phyloP scores from a whole-genome alignment of 1,140 invertebrate genomes.

The Episyrphus balteatus region DNA sequence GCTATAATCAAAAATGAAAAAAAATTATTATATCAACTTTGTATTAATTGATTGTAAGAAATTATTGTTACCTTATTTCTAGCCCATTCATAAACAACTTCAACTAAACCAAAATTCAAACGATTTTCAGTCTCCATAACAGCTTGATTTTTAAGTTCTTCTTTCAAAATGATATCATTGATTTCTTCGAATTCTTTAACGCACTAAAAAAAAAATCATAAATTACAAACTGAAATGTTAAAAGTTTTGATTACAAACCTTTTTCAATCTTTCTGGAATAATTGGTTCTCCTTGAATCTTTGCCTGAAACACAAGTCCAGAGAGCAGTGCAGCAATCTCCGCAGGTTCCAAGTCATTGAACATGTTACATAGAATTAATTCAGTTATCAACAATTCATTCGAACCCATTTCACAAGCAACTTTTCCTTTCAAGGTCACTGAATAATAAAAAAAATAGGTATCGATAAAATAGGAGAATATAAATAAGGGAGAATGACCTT shows the following conservation, averaged over 20 bases:
- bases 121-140: conserved; percentile 34
- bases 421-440: conserved; percentile 75
- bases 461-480: too few species aligned
- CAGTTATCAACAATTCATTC: conserved; percentile 88
- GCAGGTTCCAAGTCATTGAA: conserved; percentile 72
- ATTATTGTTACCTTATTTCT: conserved; percentile 53
- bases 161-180: conserved; percentile 24
- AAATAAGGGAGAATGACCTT: too few species aligned
- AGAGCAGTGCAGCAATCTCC: conserved; percentile 87
- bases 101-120: conserved; percentile 82
- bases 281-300: conserved; percentile 48
- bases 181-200: conserved; percentile 29
- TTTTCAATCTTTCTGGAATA: conserved; percentile 43
- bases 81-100: conserved; percentile 95
- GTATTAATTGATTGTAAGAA: not conserved
- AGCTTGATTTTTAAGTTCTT: conserved; percentile 23
- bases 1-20: conserved; percentile 37
- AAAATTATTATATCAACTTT: not conserved
- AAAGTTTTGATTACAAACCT: conserved; percentile 37
- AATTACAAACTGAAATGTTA: not conserved
- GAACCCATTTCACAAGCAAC: conserved; percentile 95
- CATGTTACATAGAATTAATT: conserved; percentile 88
- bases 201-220: conserved; percentile 8
- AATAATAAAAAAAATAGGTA: conserved; percentile 27
- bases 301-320: conserved; percentile 84